A percentile compares a stretch with the other conserved stretches of the same genome.
These are phyloP conservation scores for Cephalopachus bancanus DNA, from an alignment of 2,797 vertebrate genomes.

Conservation along the genomic window DNA sequence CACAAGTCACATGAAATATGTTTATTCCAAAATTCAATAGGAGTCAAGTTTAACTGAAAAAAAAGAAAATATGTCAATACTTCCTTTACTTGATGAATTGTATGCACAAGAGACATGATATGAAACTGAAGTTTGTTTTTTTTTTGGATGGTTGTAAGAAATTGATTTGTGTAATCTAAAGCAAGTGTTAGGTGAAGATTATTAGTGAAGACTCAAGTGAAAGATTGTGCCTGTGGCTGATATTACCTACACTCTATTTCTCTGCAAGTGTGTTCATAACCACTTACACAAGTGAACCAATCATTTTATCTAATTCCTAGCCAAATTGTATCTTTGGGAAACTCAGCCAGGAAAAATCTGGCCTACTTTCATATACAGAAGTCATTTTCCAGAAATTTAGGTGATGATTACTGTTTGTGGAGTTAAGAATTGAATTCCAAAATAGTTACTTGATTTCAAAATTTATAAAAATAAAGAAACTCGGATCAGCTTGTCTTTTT, in stretches of 20 bases:
- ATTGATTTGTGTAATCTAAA: constrained; percentile 42
- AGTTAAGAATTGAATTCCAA: constrained; percentile 49
- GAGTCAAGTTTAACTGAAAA: constrained; percentile 29
- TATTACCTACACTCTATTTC: background rate
- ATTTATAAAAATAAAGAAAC: constrained; percentile 47
- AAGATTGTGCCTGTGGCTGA: background rate
- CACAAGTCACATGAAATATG: background rate
- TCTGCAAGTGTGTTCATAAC: constrained; percentile 28
- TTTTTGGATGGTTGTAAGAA: background rate
- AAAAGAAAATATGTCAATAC: background rate
- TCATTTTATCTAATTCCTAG: constrained; percentile 45
- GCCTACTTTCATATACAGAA: background rate
- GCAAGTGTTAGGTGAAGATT: constrained; percentile 23
- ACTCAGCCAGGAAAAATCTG: constrained; percentile 29
- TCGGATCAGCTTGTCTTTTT: constrained; percentile 20
- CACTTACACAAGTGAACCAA: background rate
- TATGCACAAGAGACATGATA: background rate
- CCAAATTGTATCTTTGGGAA: constrained; percentile 21
- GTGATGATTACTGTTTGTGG: background rate
- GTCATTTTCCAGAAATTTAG: constrained; percentile 61
- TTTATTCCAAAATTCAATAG: constrained; percentile 35
- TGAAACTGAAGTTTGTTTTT: background rate
- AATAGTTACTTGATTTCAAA: constrained; percentile 34
- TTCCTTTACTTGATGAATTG: background rate
- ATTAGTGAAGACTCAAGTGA: background rate